Evolutionary conservation across 53 echinoderm and acorn worm genomes (phyloP).

Genomic region (Zoroaster sp.): DNA sequence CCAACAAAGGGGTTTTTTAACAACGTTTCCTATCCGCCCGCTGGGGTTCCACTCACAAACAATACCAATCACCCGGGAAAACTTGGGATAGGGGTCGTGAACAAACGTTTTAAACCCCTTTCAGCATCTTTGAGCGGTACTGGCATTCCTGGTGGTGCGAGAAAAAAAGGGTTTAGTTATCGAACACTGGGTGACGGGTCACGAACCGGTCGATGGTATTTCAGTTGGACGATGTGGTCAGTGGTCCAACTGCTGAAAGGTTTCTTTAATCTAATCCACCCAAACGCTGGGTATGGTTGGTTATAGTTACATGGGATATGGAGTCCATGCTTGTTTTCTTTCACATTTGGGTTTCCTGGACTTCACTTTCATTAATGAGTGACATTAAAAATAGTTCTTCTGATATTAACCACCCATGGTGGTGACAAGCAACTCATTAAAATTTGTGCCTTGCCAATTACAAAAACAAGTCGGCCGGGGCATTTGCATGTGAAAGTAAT

Average conservation of each 20-base stretch:
- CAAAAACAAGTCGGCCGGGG: slow-evolving; percentile 47
- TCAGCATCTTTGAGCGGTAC: slow-evolving; percentile 42
- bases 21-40: slow-evolving; percentile 41
- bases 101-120: slow-evolving; percentile 29
- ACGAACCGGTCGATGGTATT: not conserved
- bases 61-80: slow-evolving; percentile 55
- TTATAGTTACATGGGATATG: slow-evolving; percentile 51
- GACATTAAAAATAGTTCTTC: slow-evolving; percentile 40
- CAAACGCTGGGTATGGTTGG: slow-evolving; percentile 52
- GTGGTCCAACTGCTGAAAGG: slow-evolving; percentile 66
- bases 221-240: slow-evolving; percentile 16
- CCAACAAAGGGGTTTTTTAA: slow-evolving; percentile 39
- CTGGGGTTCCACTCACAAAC: slow-evolving; percentile 47
- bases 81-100: slow-evolving; percentile 43
- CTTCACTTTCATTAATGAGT: slow-evolving; percentile 29
- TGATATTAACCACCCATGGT: slow-evolving; percentile 26
- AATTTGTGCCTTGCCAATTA: slow-evolving; percentile 18
- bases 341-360: not conserved
- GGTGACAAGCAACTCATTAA: not conserved
- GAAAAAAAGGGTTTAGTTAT: slow-evolving; percentile 46
- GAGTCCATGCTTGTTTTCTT: slow-evolving; percentile 27
- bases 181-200: slow-evolving; percentile 22
- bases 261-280: slow-evolving; percentile 62
- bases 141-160: slow-evolving; percentile 43
- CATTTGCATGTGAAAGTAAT: not conserved